Evolutionary conservation across 2,888 invertebrate genomes (phyloP).

Genomic region (Nycteola revayana): DNA sequence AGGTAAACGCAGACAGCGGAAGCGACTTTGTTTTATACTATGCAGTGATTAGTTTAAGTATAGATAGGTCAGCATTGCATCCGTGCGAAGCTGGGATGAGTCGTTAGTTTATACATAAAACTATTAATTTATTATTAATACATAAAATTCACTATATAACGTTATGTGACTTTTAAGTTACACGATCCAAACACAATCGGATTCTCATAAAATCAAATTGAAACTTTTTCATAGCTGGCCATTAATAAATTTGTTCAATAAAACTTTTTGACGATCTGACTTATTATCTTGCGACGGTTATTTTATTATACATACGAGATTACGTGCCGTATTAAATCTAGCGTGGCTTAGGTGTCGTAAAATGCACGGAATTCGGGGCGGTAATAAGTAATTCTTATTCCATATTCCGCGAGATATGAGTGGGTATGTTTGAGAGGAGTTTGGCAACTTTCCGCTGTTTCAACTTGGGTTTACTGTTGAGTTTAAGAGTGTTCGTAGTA

Average conservation of each 20-base stretch:
- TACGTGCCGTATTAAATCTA: slow-evolving; percentile 26
- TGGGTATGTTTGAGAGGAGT: slow-evolving; percentile 25
- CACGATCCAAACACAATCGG: slow-evolving; percentile 19
- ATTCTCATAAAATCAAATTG: slow-evolving; percentile 32
- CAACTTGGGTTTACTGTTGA: slow-evolving; percentile 21
- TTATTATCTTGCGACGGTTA: slow-evolving; percentile 32
- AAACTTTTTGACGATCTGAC: slow-evolving; percentile 34
- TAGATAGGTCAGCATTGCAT: too few species aligned
- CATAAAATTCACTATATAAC: too few species aligned
- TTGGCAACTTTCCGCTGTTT: slow-evolving; percentile 17
- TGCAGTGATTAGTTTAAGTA: too few species aligned
- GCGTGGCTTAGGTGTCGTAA: slow-evolving; percentile 23
- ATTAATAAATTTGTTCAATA: slow-evolving; percentile 31
- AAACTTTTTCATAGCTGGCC: slow-evolving; percentile 31
- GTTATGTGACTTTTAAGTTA: too few species aligned
- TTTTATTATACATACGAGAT: slow-evolving; percentile 33
- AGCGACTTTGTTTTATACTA: too few species aligned
- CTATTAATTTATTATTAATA: too few species aligned
- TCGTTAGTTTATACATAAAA: too few species aligned
- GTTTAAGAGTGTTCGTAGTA: too few species aligned
- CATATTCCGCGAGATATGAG: slow-evolving; percentile 31
- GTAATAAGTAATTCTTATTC: slow-evolving; percentile 40
- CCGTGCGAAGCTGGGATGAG: too few species aligned
- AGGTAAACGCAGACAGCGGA: too few species aligned
- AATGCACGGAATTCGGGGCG: slow-evolving; percentile 27